These are phyloP conservation scores for Diploptera punctata DNA, from an alignment of 2,888 invertebrate species.

Conservation along the genomic window DNA sequence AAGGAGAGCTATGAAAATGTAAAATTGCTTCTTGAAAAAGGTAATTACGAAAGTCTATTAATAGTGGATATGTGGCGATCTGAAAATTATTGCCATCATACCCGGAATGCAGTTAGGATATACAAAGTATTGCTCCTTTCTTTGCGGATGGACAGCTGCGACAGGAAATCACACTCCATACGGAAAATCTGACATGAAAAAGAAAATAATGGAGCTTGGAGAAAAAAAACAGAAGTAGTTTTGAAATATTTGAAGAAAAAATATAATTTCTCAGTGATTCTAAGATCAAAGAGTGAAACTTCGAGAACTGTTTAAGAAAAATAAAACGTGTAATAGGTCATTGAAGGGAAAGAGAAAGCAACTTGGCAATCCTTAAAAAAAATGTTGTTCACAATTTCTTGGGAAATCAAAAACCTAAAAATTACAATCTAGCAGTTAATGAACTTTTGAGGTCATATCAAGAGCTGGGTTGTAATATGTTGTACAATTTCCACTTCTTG, in stretches of 20 bases:
- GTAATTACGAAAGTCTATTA: too few relatives aligned
- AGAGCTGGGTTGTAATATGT: constrained; percentile 23
- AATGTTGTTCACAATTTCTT: constrained; percentile 6
- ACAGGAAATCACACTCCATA: background rate
- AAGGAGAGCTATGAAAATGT: background rate
- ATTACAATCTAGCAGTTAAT: constrained; percentile 13
- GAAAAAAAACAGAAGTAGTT: too few relatives aligned
- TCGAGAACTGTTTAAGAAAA: too few relatives aligned
- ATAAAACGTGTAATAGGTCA: background rate
- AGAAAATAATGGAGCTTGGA: background rate
- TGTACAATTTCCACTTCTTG: background rate
- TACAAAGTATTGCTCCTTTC: constrained; percentile 9
- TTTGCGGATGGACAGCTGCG: background rate
- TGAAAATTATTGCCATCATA: constrained; percentile 11
- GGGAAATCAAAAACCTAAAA: constrained; percentile 5
- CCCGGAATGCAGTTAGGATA: constrained; percentile 14
- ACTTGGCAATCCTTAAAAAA: constrained; percentile 2
- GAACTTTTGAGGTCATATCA: constrained; percentile 3
- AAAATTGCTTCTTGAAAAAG: constrained; percentile 2
- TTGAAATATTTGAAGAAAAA: too few relatives aligned
- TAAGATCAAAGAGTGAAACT: too few relatives aligned
- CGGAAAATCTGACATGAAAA: background rate
- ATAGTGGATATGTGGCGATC: background rate
- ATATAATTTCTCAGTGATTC: too few relatives aligned
- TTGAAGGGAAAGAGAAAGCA: constrained; percentile 10